Evolutionary conservation across 2,113 vertebrate genomes (phyloP).

Genomic region (Marmota monax): DNA sequence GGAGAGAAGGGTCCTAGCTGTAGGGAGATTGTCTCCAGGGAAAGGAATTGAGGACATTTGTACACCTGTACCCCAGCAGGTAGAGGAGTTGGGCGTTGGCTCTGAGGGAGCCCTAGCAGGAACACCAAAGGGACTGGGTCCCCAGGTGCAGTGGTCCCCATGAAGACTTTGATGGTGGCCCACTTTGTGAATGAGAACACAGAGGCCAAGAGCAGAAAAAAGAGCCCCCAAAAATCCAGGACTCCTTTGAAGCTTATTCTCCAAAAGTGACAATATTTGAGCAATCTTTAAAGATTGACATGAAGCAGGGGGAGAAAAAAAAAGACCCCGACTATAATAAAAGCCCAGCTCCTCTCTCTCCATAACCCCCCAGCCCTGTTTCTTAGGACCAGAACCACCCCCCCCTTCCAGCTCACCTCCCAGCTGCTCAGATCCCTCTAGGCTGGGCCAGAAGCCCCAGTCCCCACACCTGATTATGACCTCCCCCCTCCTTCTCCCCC

Average conservation of each 20-base stretch:
- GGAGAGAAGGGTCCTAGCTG: not conserved
- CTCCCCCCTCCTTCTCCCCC: conserved; percentile 43
- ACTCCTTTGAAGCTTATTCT: not conserved
- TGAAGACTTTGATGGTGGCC: not conserved
- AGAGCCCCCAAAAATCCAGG: not conserved
- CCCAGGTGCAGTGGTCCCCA: not conserved
- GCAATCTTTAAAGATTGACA: not conserved
- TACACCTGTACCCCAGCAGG: not conserved
- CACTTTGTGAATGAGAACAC: not conserved
- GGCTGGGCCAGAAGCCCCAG: not conserved
- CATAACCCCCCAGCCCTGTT: accelerated
- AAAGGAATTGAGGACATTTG: not conserved
- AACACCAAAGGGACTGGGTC: not conserved
- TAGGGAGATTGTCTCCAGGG: not conserved
- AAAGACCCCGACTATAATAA: not conserved
- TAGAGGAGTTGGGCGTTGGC: accelerated
- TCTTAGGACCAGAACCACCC: too few relatives aligned
- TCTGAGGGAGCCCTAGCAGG: not conserved
- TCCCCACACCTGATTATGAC: not conserved
- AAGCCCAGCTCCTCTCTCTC: not conserved
- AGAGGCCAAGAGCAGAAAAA: not conserved
- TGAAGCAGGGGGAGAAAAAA: not conserved
- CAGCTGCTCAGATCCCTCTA: not conserved
- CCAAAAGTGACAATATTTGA: not conserved
- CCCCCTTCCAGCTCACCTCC: not conserved